Base-by-base conservation (phyloP, 2,797 vertebrate species). In the Dipus sagitta region DNA sequence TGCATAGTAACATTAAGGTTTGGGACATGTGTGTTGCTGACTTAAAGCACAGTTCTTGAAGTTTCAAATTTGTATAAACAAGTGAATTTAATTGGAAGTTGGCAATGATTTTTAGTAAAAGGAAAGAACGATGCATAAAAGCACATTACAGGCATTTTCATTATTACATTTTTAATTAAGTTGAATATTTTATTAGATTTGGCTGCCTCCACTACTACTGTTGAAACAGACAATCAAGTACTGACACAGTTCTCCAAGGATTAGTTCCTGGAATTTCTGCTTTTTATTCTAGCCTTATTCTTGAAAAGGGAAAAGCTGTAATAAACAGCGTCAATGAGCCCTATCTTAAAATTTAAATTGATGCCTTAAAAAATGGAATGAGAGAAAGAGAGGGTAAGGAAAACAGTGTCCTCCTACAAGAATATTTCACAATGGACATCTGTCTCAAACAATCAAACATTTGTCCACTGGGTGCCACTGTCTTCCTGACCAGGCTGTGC, bases 391-490 rank as follows among this genome's bases (percentile, higher is more conserved):
- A 90, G 65, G 34, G 30, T 77, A 74, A 92, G n/a, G 47, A 23
- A 13, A 62, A 6, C 14, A 72, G 60, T 34, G 54, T n/a, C 38
- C 64, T 88, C 85, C 86, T 60, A 34, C 64, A 76, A 70, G 26
- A 92, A 52, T 80, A 79, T 72, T 86, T 93, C 77, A 90, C 24
- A 80, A 72, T 17, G 34, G 28, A 89, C 60, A 91, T 18, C 58
- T 86, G 70, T 86, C 76, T 93, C 92, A 81, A 80, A 96, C 88
- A 89, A 81, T 64, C 95, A 95, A 90, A 86, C 28, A 3, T 94
- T 96, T 96, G 95, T 94, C 96, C 96, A 96, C 96, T 96, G 95
- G 96, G 96, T 94, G 96, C 96, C 96, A 96, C 94, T 97, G 83
- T 96, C 88, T 95, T 94, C 96, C 94, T 93, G 92, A 80, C 32